Percentiles rank a stretch among this genome's conserved stretches.
These are phyloP conservation scores for Ammodytes marinus DNA, from an alignment of 2,113 vertebrate species.

Conservation along the genomic window DNA sequence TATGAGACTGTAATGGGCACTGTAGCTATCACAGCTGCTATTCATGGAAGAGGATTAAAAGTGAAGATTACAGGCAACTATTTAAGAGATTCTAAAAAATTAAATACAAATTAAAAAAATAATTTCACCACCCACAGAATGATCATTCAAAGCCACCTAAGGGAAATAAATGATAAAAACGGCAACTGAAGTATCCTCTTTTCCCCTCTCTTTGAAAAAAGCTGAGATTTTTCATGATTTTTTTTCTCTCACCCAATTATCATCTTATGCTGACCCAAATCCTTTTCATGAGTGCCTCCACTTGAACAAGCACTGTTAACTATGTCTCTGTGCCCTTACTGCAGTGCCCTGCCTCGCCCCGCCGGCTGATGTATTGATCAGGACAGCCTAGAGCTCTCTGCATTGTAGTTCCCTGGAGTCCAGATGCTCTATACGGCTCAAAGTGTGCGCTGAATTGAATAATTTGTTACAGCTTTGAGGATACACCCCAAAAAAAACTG, in stretches of 20 bases:
- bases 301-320: slow-evolving; percentile 43
- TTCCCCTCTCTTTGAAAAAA: slow-evolving; percentile 18
- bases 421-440: slow-evolving; percentile 27
- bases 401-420: slow-evolving; percentile 62
- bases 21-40: slow-evolving; percentile 59
- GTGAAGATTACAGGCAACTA: slow-evolving; percentile 63
- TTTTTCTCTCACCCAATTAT: slow-evolving; percentile 38
- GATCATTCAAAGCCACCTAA: slow-evolving; percentile 18
- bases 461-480: slow-evolving; percentile 19
- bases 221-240: slow-evolving; percentile 21
- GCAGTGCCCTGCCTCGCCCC: slow-evolving; percentile 70
- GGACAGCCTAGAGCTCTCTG: slow-evolving; percentile 55
- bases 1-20: slow-evolving; percentile 70
- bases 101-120: slow-evolving; percentile 9
- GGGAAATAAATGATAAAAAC: slow-evolving; percentile 28
- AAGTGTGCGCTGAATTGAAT: slow-evolving; percentile 21
- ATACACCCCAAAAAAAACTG: slow-evolving; percentile 38
- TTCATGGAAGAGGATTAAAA: slow-evolving; percentile 69
- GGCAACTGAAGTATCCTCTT: slow-evolving; percentile 2
- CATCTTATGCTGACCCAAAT: slow-evolving; percentile 25
- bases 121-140: slow-evolving; percentile 32
- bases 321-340: slow-evolving; percentile 58
- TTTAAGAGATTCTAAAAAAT: slow-evolving; percentile 39
- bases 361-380: slow-evolving; percentile 74
- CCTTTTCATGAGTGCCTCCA: slow-evolving; percentile 27